Base-by-base conservation (phyloP, 2,888 invertebrate species). In the Hydrotaea diabolus region DNA sequence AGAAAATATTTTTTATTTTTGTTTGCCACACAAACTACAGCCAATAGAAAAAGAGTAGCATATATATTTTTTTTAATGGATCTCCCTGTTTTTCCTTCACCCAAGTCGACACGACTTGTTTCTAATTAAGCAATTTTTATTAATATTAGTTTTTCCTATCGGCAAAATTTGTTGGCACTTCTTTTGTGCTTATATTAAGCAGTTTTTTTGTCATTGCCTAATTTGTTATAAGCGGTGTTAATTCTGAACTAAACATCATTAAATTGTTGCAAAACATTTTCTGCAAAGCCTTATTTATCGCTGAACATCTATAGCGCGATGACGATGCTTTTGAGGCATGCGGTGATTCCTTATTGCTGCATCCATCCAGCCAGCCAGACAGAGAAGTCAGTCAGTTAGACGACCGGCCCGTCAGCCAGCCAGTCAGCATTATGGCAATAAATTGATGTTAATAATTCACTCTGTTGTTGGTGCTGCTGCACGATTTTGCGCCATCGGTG, bases 361-460 rank as follows among this genome's bases (percentile, higher is more conserved):
- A 39, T n/a, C 17, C 62, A 62, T 15, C n/a, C n/a, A 3, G 36
- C 26, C 11, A 59, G 13, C 11, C 21, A 3, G 11, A 7, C 43
- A 43, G 43, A n/a, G n/a, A n/a, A n/a, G n/a, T 11, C 59, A 26
- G 23, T 26, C 59, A 26, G 59, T 26, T 26, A 1, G 62, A 7
- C n/a, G n/a, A n/a, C 26, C 62, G n/a, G n/a, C 36, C 17, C 0
- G 62, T 31, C n/a, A 0, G 15, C 3, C 36, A 13, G n/a, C 17
- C 26, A n/a, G 31, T 31, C 31, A 13, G 75, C 55, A 78, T 84
- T 31, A 31, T 31, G 76, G 78, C 78, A 77, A 81, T 76, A 80
- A 84, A 80, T 83, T 84, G 84, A 81, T 75, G 84, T 81, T 81
- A 84, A 81, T 84, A 84, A 84, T 84, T 81, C 81, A 84, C 81